Percentiles rank a stretch among this genome's conserved stretches.
Evolutionary conservation across 1,140 invertebrate genomes (phyloP).

Genomic region (Dendroctonus valens): DNA sequence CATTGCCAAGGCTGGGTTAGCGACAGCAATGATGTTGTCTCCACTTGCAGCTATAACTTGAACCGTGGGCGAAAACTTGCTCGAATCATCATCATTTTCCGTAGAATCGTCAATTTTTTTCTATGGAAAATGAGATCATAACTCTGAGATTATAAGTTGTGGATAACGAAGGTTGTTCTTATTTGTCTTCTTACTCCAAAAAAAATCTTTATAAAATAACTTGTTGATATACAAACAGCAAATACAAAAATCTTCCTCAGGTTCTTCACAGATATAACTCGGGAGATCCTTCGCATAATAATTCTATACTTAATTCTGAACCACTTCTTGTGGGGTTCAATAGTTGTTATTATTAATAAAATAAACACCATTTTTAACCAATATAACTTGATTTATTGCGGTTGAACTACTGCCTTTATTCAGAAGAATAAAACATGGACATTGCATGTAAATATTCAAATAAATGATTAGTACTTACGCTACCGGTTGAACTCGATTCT

Average conservation of each 20-base stretch:
- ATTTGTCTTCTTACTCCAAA: no score
- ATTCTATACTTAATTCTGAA: neutral
- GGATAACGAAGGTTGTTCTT: neutral
- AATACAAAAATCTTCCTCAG: no score
- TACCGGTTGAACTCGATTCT: conserved; percentile 18
- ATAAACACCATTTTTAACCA: conserved; percentile 4
- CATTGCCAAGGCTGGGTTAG: conserved; percentile 75
- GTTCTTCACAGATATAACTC: no score
- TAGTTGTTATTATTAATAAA: neutral
- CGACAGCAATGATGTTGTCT: conserved; percentile 83
- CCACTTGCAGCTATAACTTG: conserved; percentile 79
- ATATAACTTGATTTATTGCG: conserved; percentile 3
- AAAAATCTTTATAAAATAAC: no score
- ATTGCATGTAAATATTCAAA: conserved; percentile 24
- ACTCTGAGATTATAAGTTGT: conserved; percentile 7
- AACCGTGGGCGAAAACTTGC: conserved; percentile 58
- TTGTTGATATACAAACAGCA: no score
- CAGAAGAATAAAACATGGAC: conserved; percentile 17
- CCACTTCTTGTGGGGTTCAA: neutral
- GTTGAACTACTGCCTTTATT: neutral
- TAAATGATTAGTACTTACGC: conserved; percentile 28
- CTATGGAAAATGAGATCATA: conserved; percentile 29
- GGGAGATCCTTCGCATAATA: no score
- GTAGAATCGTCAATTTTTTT: conserved; percentile 53
- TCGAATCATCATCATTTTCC: conserved; percentile 53